Evolutionary conservation across 2,888 invertebrate genomes (phyloP).

Genomic region (Metellina segmentata): DNA sequence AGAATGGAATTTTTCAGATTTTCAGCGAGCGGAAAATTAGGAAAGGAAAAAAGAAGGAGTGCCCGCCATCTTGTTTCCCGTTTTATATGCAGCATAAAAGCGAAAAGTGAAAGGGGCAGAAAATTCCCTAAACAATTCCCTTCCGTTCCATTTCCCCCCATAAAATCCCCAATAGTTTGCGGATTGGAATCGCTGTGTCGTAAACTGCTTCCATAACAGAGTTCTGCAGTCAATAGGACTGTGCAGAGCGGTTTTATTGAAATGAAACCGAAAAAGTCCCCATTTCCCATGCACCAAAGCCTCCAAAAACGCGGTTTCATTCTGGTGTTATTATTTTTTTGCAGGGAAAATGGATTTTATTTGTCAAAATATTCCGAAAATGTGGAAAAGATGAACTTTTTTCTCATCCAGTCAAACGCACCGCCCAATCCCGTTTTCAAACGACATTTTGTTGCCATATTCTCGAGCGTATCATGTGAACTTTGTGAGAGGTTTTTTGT

Average conservation of each 20-base stretch:
- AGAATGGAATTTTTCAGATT: background rate
- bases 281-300: background rate
- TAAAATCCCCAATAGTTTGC: conserved; percentile 14
- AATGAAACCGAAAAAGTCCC: background rate
- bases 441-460: background rate
- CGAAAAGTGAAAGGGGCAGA: background rate
- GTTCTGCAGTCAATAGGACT: background rate
- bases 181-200: conserved; percentile 27
- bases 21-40: background rate
- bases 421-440: background rate
- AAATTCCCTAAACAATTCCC: conserved; percentile 13
- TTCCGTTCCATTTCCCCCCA: conserved; percentile 11
- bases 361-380: conserved; percentile 1
- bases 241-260: background rate
- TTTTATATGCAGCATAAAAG: background rate
- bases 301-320: background rate
- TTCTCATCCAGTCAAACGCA: background rate
- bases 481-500: background rate
- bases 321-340: background rate
- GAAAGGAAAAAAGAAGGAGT: background rate
- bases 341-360: background rate
- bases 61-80: background rate
- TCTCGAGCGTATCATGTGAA: background rate
- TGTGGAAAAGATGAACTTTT: background rate
- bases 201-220: conserved; percentile 8